Conservation (phyloP, 23 tunicate species). For the Halocynthia aurantium region DNA sequence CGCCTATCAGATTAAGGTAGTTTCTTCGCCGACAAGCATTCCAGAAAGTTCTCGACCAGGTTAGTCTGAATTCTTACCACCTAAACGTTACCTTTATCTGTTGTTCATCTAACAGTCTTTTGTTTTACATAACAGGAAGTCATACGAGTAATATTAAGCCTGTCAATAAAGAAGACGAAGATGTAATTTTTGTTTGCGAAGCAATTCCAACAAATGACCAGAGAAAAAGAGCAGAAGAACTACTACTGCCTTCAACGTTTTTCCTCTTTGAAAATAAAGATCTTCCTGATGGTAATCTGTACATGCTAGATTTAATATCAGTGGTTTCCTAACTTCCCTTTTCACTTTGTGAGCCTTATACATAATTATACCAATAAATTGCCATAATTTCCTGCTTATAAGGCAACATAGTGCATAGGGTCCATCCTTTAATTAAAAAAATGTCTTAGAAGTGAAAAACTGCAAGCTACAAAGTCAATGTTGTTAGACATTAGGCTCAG, state of each 20-base stretch:
- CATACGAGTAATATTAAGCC: background rate
- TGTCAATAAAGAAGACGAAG: slow-evolving; percentile 26
- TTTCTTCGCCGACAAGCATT: too few species aligned
- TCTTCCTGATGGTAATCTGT: slow-evolving; percentile 10
- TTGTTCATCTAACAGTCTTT: background rate
- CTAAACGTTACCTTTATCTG: background rate
- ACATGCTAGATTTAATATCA: background rate
- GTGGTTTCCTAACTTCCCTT: background rate
- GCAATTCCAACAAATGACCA: slow-evolving; percentile 49
- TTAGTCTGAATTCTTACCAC: too few species aligned
- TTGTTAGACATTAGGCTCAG: too few species aligned
- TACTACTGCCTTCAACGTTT: slow-evolving; percentile 56
- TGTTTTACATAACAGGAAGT: background rate
- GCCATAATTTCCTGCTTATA: too few species aligned
- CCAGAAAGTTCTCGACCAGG: too few species aligned
- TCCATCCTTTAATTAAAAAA: too few species aligned
- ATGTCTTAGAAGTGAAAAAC: too few species aligned
- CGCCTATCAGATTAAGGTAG: too few species aligned
- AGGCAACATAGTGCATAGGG: too few species aligned
- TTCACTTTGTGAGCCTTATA: too few species aligned
- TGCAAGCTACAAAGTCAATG: too few species aligned
- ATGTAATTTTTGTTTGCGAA: slow-evolving; percentile 73
- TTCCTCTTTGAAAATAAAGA: slow-evolving; percentile 39
- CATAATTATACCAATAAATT: too few species aligned
- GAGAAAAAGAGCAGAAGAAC: slow-evolving; percentile 42